Percentiles rank a stretch among this genome's conserved stretches.
These are phyloP conservation scores for Nebria ingens DNA, from an alignment of 1,140 invertebrate species.

Conservation along the genomic window DNA sequence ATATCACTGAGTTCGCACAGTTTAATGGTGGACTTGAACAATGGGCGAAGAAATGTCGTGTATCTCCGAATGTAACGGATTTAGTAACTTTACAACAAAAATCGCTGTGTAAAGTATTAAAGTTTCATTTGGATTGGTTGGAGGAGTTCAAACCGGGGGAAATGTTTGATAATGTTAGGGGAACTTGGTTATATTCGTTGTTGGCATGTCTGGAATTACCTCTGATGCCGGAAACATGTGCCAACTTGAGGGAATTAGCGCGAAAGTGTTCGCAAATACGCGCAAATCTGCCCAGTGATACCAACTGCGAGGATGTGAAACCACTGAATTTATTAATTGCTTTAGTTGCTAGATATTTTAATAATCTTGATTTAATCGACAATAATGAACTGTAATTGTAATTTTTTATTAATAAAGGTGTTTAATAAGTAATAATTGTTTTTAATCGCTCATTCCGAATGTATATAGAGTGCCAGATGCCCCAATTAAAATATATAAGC, in stretches of 20 bases:
- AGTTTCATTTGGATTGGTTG: conserved; percentile 22
- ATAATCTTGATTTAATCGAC: conserved; percentile 32
- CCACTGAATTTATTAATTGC: conserved; percentile 34
- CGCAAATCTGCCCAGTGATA: conserved; percentile 20
- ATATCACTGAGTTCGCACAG: conserved; percentile 10
- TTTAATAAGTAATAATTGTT: too few species aligned
- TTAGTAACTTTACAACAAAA: conserved; percentile 21
- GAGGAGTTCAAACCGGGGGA: conserved; percentile 18
- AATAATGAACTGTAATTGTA: too few species aligned
- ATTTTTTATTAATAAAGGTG: too few species aligned
- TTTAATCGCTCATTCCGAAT: too few species aligned
- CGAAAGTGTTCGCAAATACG: conserved; percentile 30
- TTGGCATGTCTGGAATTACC: conserved; percentile 31
- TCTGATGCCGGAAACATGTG: conserved; percentile 28
- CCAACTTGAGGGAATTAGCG: conserved; percentile 29
- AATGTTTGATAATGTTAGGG: conserved; percentile 20
- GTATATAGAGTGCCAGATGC: too few species aligned
- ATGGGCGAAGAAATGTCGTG: conserved; percentile 13
- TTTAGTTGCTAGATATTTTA: conserved; percentile 31
- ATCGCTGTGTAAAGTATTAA: conserved; percentile 25
- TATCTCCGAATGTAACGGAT: conserved; percentile 20
- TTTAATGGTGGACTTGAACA: conserved; percentile 8
- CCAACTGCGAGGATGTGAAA: conserved; percentile 18
- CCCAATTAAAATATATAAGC: too few species aligned
- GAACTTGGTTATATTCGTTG: conserved; percentile 32